A percentile compares a stretch with the other conserved stretches of the same genome.
These are phyloP conservation scores for Smutsia gigantea DNA, from an alignment of 2,797 vertebrate species.

Conservation along the genomic window DNA sequence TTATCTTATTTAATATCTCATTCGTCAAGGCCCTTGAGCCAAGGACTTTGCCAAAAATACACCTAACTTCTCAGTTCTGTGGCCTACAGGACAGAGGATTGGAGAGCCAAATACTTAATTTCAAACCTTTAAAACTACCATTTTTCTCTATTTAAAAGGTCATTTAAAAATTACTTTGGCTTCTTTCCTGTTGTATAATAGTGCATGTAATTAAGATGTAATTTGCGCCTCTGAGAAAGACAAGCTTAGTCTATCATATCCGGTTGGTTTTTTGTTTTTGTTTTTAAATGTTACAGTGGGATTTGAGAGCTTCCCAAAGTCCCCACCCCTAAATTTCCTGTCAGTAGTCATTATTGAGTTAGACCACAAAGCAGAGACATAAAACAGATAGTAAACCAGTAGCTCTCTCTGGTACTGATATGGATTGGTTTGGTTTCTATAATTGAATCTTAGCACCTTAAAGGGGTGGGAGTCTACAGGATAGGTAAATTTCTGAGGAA, in stretches of 20 bases:
- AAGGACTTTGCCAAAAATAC: slow-evolving; percentile 19
- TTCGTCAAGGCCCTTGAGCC: not conserved
- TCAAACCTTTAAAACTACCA: not conserved
- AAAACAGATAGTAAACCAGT: not conserved
- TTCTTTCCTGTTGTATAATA: slow-evolving; percentile 7
- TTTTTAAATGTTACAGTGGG: not conserved
- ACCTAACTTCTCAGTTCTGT: not conserved
- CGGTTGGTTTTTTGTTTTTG: not conserved
- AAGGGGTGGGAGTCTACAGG: not conserved
- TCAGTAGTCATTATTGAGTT: not conserved
- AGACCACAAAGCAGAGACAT: slow-evolving; percentile 10
- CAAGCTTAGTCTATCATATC: not conserved
- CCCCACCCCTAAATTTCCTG: not conserved
- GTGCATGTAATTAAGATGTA: not conserved
- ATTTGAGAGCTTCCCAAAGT: not conserved
- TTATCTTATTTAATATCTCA: not conserved
- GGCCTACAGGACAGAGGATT: not conserved
- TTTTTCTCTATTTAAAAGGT: slow-evolving; percentile 16
- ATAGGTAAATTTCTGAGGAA: not conserved
- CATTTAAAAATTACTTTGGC: not conserved
- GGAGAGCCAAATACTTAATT: not conserved
- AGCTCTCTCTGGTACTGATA: not conserved
- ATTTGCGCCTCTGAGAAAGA: not conserved
- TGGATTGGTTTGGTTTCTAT: not conserved
- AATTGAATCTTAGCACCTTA: not conserved